phyloP scores from a whole-genome alignment of 2,113 vertebrate genomes.

The Muntiacus muntjak region DNA sequence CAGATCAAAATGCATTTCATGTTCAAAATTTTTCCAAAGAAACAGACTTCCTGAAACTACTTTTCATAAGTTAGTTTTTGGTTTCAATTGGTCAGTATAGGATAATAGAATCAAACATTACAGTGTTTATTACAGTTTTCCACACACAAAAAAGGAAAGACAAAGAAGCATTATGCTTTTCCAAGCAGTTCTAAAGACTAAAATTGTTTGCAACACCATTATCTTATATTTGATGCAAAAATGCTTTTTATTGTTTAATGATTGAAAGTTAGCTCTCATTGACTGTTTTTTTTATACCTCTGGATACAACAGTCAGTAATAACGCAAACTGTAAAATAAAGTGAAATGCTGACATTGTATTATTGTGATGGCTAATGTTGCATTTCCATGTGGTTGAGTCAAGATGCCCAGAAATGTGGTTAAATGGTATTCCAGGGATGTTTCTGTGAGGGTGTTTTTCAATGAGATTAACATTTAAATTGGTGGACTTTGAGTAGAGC shows the following conservation, averaged over 20 bases:
- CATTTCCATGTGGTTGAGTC: no score
- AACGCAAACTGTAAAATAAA: background rate
- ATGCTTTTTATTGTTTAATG: background rate
- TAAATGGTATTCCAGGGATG: background rate
- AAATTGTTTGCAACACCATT: background rate
- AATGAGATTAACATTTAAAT: background rate
- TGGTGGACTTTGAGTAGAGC: background rate
- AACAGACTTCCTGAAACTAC: slow-evolving; percentile 53
- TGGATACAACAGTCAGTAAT: background rate
- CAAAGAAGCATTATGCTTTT: background rate
- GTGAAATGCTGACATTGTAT: background rate
- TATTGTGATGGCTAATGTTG: background rate
- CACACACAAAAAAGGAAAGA: background rate
- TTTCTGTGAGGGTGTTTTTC: background rate
- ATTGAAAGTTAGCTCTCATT: background rate
- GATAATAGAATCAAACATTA: background rate
- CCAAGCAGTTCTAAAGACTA: background rate
- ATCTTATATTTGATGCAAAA: background rate
- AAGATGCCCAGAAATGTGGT: background rate
- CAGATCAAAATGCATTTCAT: slow-evolving; percentile 71
- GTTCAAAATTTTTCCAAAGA: slow-evolving; percentile 59
- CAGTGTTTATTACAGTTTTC: background rate
- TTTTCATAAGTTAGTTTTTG: slow-evolving; percentile 47
- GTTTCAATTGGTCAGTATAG: background rate
- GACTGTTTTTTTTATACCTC: background rate